A percentile compares a stretch with the other conserved stretches of the same genome.
These are phyloP conservation scores for Tokudaia muenninki DNA, from an alignment of 2,797 vertebrate species.

Conservation along the genomic window DNA sequence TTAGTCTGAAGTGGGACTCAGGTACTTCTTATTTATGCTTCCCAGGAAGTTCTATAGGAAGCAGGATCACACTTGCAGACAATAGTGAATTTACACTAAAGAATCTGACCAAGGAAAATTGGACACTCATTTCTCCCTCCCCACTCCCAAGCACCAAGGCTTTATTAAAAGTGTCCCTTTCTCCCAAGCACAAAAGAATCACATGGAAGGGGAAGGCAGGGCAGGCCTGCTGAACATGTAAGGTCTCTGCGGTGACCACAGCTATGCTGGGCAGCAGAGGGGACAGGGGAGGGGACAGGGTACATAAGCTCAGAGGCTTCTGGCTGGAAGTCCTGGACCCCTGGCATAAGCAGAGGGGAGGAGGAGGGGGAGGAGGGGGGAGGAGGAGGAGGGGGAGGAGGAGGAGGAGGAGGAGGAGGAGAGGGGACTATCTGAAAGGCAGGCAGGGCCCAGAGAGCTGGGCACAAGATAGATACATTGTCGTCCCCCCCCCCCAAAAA, in stretches of 20 bases:
- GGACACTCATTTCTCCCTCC: no score
- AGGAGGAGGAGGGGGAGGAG: no score
- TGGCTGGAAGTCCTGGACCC: constrained; percentile 66
- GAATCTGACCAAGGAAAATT: constrained; percentile 2
- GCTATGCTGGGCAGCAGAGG: neutral
- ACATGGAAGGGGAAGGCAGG: neutral
- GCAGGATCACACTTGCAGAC: neutral
- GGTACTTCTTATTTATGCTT: neutral
- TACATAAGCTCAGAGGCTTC: constrained; percentile 27
- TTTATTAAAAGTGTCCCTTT: constrained; percentile 75
- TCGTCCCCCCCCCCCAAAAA: neutral
- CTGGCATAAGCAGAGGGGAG: neutral
- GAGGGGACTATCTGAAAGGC: neutral
- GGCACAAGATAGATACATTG: neutral
- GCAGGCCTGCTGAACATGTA: neutral
- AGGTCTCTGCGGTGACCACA: neutral
- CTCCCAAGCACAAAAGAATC: constrained; percentile 7
- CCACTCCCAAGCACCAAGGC: constrained; percentile 73
- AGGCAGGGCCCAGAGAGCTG: neutral
- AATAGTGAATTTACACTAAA: constrained; percentile 24
- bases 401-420: no score
- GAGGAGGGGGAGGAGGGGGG: no score
- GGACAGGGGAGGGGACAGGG: neutral
- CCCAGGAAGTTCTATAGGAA: neutral
- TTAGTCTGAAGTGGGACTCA: neutral